Base-by-base conservation (phyloP, 1,140 invertebrate species). In the Leptinotarsa texana region DNA sequence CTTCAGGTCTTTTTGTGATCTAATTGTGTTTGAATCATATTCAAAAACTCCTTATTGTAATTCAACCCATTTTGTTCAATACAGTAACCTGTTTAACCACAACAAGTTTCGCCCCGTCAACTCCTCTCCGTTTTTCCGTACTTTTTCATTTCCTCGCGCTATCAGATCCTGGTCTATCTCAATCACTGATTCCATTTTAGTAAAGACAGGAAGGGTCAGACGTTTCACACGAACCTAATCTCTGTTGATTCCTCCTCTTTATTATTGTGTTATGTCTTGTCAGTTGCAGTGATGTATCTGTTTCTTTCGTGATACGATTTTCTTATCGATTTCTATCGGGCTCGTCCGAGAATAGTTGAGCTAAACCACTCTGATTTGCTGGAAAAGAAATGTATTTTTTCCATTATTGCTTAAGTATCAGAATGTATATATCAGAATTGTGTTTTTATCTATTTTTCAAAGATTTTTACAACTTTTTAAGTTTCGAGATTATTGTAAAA, bases 261-360 rank as follows among this genome's bases (percentile, higher is more conserved):
- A 67, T 67, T 67, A 42, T 67, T 67, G 65, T 67, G 42, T 67
- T 67, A 67, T 27, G 65, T 42, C 65, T 24, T 67, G 65, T 67
- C 65, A 67, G 65, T 17, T 18, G 65, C 42, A 4, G 24, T 67
- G 65, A 67, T 67, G 65, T 67, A 67, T 67, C 18, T 17, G 65
- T 67, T 67, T 27, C 65, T 67, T 67, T 67, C 65, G 27, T 67
- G 65, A 67, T 67, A 17, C 42, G 42, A 67, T 42, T 67, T 67
- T 67, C 18, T 67, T 17, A 42, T 42, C 65, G 65, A 67, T 67
- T 33, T 24, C 22, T 67, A 27, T 67, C 65, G 8, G 65, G 42
- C 51, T 15, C 5, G 51, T 57, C 51, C 51, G 4, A 57, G 5
- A 18, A 57, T 57, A 4, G 51, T 57, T 57, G 33, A 42, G 51